A percentile compares a stretch with the other conserved stretches of the same genome.
These are phyloP conservation scores for Parnassius orleans DNA, from an alignment of 2,888 invertebrate species.

Conservation along the genomic window DNA sequence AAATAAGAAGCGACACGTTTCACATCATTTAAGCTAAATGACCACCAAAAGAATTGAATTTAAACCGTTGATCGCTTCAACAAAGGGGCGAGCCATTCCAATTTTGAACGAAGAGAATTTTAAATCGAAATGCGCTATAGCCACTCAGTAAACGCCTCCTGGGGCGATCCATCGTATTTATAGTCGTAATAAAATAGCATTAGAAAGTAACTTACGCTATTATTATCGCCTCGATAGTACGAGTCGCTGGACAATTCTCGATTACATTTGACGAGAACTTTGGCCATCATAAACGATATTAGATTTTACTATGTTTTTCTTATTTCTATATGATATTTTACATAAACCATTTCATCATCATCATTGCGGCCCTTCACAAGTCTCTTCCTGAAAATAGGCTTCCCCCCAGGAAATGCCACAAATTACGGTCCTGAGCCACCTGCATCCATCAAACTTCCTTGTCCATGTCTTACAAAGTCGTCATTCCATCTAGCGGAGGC, in stretches of 20 bases:
- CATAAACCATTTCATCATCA: no score
- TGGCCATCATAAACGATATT: no score
- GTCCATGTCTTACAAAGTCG: no score
- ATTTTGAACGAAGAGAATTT: conserved; percentile 70
- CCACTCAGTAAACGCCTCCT: conserved; percentile 67
- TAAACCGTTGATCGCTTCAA: conserved; percentile 64
- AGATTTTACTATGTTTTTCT: no score
- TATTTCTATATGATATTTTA: no score
- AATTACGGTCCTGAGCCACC: no score
- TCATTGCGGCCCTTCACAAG: no score
- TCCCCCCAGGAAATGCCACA: no score
- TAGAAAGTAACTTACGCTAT: conserved; percentile 49
- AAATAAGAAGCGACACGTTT: not conserved
- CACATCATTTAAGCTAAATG: conserved; percentile 21
- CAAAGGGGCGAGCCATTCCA: conserved; percentile 69
- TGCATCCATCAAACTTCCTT: no score
- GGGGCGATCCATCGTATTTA: conserved; percentile 75
- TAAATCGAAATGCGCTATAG: conserved; percentile 72
- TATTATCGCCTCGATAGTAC: conserved; percentile 17
- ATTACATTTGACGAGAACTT: not conserved
- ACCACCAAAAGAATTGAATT: conserved; percentile 53
- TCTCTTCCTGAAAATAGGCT: no score
- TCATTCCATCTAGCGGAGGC: no score
- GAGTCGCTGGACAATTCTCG: conserved; percentile 7
- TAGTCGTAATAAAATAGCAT: conserved; percentile 71